Evolutionary conservation across 2,797 vertebrate genomes (phyloP).

Genomic region (Tiaroga cobitis): DNA sequence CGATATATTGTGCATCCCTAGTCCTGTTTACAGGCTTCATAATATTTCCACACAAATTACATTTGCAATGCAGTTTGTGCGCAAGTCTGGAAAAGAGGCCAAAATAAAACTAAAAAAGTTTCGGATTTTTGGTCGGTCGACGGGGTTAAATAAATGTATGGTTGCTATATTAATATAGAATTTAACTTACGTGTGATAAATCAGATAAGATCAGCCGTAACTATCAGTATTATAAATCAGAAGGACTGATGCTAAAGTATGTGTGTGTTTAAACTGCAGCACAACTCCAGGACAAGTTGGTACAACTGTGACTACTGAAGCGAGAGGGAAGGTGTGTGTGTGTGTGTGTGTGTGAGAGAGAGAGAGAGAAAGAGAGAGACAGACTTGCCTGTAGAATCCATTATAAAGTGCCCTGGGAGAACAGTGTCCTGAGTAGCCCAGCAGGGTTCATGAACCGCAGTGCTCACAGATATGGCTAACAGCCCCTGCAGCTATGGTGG

Average conservation of each 20-base stretch:
- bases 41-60: no score
- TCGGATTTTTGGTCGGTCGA: no score
- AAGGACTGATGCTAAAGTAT: background rate
- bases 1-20: no score
- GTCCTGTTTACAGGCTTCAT: no score
- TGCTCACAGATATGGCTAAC: conserved; percentile 38
- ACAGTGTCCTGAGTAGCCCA: conserved; percentile 42
- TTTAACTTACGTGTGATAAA: background rate
- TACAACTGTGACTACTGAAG: conserved; percentile 35
- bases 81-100: no score
- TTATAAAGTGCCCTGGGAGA: conserved; percentile 51
- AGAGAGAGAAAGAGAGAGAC: conserved; percentile 14
- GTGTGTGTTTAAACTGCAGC: background rate
- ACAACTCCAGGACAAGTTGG: conserved; percentile 3
- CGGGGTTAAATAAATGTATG: background rate
- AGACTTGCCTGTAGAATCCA: conserved; percentile 52
- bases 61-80: no score
- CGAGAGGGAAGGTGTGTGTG: background rate
- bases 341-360: conserved; percentile 34
- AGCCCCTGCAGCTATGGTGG: conserved; percentile 39
- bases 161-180: background rate
- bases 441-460: conserved; percentile 25
- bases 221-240: background rate
- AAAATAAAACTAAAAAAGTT: no score
- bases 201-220: background rate